phyloP scores from a whole-genome alignment of 2,797 vertebrate genomes.

The Gobio occitaniae region DNA sequence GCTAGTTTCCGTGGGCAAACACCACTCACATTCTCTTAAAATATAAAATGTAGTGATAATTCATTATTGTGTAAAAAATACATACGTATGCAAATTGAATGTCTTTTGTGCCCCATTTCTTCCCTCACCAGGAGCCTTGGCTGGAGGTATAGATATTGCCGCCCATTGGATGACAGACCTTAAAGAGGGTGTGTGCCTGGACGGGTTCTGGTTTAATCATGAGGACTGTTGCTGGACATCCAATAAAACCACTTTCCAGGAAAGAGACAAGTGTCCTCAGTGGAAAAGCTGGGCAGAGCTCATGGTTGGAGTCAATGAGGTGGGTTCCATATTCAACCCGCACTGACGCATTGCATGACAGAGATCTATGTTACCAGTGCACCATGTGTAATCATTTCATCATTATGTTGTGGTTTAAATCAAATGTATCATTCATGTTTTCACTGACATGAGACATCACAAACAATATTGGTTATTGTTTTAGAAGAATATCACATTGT shows the following conservation, averaged over 20 bases:
- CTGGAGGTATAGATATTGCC: constrained; percentile 94
- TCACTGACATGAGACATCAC: background rate
- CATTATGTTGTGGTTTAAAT: background rate
- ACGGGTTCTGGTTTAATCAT: constrained; percentile 94
- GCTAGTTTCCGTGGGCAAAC: background rate
- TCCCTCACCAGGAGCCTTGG: constrained; percentile 84
- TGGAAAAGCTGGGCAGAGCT: constrained; percentile 96
- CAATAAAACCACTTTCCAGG: constrained; percentile 85
- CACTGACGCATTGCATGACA: background rate
- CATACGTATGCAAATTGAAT: background rate
- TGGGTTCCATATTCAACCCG: constrained; percentile 57
- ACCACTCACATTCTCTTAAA: background rate
- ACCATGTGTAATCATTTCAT: background rate
- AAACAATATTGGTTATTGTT: background rate
- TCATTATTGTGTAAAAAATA: background rate
- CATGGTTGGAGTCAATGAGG: constrained; percentile 82
- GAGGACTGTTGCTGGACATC: constrained; percentile 98
- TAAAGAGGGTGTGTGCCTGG: constrained; percentile 91
- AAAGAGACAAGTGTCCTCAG: constrained; percentile 89
- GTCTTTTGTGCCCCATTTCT: background rate
- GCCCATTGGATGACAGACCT: constrained; percentile 97
- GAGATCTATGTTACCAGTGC: background rate
- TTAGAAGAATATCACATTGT: background rate
- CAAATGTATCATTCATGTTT: background rate
- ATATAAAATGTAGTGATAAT: background rate